Conservation (phyloP, 2,797 vertebrate genomes). For the Lemur catta region DNA sequence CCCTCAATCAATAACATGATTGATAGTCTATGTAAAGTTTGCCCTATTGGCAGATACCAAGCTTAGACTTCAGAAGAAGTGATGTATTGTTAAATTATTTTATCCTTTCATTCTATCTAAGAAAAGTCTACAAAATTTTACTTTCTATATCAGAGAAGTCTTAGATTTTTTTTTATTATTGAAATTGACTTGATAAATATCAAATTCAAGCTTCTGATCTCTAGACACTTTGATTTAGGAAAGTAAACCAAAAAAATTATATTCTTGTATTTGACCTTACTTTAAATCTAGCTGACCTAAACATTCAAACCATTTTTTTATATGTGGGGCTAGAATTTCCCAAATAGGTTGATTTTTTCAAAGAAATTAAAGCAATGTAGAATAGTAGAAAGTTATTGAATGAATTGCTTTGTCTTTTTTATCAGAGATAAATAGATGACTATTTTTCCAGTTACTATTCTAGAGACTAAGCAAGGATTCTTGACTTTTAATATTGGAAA, state of each 20-base stretch:
- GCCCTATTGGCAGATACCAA: neutral
- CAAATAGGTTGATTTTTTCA: constrained; percentile 37
- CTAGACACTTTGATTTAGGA: constrained; percentile 36
- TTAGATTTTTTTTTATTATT: constrained; percentile 32
- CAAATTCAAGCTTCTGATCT: constrained; percentile 38
- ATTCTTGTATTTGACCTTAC: constrained; percentile 36
- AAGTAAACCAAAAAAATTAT: constrained; percentile 41
- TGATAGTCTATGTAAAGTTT: neutral
- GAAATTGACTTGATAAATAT: constrained; percentile 49
- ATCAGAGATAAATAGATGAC: constrained; percentile 51
- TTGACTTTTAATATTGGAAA: constrained; percentile 31
- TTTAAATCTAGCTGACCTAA: constrained; percentile 33
- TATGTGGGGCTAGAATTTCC: neutral
- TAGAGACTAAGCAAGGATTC: constrained; percentile 1
- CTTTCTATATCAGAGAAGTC: neutral
- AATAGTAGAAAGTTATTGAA: constrained; percentile 40
- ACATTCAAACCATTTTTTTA: constrained; percentile 23
- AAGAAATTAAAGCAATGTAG: constrained; percentile 42
- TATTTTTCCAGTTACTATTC: constrained; percentile 22
- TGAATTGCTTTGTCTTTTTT: constrained; percentile 21
- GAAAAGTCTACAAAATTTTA: neutral
- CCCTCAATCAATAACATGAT: neutral
- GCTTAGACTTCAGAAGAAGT: neutral
- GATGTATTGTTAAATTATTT: neutral
- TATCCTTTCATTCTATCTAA: constrained; percentile 20